Base-by-base conservation (phyloP, 2,113 vertebrate species). In the Prietella phreatophila region DNA sequence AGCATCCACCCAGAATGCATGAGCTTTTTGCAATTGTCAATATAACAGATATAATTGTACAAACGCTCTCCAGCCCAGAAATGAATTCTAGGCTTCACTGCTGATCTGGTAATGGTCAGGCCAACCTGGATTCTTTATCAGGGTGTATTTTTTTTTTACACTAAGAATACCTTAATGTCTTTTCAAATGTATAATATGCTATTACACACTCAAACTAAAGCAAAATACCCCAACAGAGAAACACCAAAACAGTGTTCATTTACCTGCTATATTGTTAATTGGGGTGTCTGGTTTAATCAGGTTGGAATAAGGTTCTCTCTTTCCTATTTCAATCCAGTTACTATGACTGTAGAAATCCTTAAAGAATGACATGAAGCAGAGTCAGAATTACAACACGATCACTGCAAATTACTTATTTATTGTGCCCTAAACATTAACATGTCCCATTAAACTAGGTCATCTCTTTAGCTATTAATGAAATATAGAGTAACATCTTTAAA, bases 301-400 rank as follows among this genome's bases (percentile, higher is more conserved):
- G 82, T 92, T 93, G 5, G 91, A 20, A 53, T 93, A 93, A 3
- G 94, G 94, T 3, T 19, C 1, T 33, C 0, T 89, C 13, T 90
- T 91, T 6, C 92, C 91, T 65, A 94, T 39, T 75, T 95, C 95
- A 56, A 94, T 90, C 94, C 94, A 95, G 93, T 95, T 94, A 82
- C 92, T 94, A 56, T 95, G 95, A 56, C 94, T 94, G 63, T 88
- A 88, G 83, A 88, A 88, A 88, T 88, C 87, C 87, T 85, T 42
- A 50, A 11, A 53, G 17, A 69, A 50, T 61, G 27, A 27, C 27
- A 33, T n/a, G 5, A 11, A 65, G 0, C 0, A 33, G 6, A 3
- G 14, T 82, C 5, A 87, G 19, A 39, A 71, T 27, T 25, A 42
- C 39, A 75, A 20, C 1, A 22, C 2, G 15, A 73, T 47, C 73